A percentile compares a stretch with the other conserved stretches of the same genome.
Conservation (phyloP, 2,113 vertebrate genomes). For the Megaceryle maxima region DNA sequence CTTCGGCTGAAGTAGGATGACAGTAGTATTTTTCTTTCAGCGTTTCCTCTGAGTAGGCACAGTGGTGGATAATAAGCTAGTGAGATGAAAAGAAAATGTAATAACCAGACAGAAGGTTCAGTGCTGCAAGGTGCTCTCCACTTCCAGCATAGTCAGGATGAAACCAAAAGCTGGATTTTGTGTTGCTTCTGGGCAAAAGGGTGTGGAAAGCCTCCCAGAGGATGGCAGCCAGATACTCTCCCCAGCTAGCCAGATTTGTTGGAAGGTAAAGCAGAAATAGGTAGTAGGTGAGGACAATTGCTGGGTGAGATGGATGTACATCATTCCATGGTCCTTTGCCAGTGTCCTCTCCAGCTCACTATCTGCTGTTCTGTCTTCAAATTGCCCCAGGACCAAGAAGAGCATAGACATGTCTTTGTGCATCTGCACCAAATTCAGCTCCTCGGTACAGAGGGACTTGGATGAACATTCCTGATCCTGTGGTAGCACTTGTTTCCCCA, state of each 20-base stretch:
- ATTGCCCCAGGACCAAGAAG: background rate
- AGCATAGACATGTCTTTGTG: fast-evolving
- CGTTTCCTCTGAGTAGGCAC: background rate
- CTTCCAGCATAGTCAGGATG: background rate
- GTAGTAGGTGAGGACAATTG: background rate
- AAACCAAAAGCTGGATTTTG: background rate
- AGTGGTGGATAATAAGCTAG: background rate
- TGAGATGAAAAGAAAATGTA: background rate
- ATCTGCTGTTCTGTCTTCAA: background rate
- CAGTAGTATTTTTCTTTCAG: background rate
- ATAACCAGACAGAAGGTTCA: background rate
- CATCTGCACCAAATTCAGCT: fast-evolving
- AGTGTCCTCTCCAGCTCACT: background rate
- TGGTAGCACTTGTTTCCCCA: background rate
- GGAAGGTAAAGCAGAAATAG: background rate
- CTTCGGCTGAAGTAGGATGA: background rate
- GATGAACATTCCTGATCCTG: fast-evolving
- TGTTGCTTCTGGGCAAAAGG: background rate
- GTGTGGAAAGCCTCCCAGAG: background rate
- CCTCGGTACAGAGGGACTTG: fast-evolving
- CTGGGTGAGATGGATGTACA: background rate
- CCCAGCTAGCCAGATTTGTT: background rate
- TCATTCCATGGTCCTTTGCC: background rate
- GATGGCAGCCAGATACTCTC: background rate
- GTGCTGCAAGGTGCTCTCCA: background rate